Evolutionary conservation across 2,888 invertebrate species (phyloP), one percentile per base, ranked within the genome.

Genomic region (Thumatha senex): DNA sequence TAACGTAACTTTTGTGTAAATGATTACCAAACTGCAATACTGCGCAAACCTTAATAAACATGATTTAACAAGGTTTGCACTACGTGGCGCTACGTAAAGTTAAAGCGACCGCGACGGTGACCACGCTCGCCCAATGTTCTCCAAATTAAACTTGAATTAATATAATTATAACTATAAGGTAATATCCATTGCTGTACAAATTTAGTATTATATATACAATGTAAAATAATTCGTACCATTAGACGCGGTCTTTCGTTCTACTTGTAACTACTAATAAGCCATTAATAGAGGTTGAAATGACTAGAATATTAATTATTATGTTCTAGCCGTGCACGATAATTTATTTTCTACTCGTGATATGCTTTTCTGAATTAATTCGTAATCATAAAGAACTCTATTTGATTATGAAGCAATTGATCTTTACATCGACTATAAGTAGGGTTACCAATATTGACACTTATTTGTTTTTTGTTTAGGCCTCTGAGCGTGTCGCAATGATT

Each of bases 401-500:
- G 9, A 39, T 1, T 18, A 1, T 8, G 7, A 14, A 43, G 15
- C 11, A 35, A 35, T 24, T 10, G 7, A 2, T 35, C 24, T 44
- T 11, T 40, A 40, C 13, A 7, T 10, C 35, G 5, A 12, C 7
- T 35, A 18, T 44, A 30, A 14, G 36, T 36, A 30, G 30, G 29
- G 13, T 14, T 30, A n/a, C 11, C 13, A 34, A 29, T 40, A 40
- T 3, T 33, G 29, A 10, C n/a, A 33, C 15, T 15, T 13, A 36
- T 10, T 40, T 34, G n/a, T 52, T 47, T 62, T 64, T 58, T 70
- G 51, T 63, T 63, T 73, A 75, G 76, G 72, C 73, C 64, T 70
- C 66, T 67, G 50, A 52, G 56, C 50, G 67, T 87, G 78, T 80
- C 76, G 83, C 75, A 86, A 86, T 77, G 45, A 67, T 67, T 69